phyloP scores from a whole-genome alignment of 2,113 vertebrate species.

The Tragelaphus imberbis region DNA sequence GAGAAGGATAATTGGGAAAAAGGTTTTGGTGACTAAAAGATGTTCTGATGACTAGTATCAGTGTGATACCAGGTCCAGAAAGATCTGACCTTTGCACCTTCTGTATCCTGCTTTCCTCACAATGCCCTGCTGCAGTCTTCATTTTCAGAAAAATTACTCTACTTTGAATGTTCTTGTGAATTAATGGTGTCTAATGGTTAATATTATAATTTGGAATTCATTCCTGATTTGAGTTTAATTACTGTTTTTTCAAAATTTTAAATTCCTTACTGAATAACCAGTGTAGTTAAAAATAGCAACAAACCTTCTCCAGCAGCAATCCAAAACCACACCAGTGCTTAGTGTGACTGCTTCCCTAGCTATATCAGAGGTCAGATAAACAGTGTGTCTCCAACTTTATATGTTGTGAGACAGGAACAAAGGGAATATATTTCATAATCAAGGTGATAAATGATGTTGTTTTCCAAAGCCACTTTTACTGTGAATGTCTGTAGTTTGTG shows the following conservation, averaged over 20 bases:
- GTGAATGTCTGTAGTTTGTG: not conserved
- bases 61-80: not conserved
- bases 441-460: not conserved
- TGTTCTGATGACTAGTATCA: not conserved
- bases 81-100: not conserved
- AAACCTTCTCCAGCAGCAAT: not conserved
- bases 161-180: not conserved
- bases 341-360: not conserved
- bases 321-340: not conserved
- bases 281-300: not conserved
- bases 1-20: constrained; percentile 1
- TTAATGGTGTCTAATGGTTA: not conserved
- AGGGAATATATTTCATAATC: not conserved
- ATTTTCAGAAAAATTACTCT: constrained; percentile 27
- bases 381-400: not conserved
- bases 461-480: not conserved
- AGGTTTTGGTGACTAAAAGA: not conserved
- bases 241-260: constrained; percentile 7
- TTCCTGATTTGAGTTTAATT: constrained; percentile 7
- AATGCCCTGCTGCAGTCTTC: not conserved
- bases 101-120: not conserved
- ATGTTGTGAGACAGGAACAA: not conserved
- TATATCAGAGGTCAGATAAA: not conserved
- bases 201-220: not conserved
- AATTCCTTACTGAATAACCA: not conserved